phyloP scores from a whole-genome alignment of 2,888 invertebrate species.

The Epirrhoe tristata region DNA sequence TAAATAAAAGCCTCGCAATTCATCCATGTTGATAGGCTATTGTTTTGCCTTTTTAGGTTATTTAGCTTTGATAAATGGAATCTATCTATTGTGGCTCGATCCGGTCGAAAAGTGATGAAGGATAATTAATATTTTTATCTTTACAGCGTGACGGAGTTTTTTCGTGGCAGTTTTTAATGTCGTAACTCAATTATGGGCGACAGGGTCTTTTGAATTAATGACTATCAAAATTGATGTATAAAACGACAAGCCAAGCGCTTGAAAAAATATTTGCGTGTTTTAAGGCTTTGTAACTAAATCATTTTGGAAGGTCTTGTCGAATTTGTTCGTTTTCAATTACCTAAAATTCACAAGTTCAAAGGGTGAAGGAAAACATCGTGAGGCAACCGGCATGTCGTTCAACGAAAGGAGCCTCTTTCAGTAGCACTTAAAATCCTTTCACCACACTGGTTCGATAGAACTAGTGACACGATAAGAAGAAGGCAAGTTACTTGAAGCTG shows the following conservation, averaged over 20 bases:
- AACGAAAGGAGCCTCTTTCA: too few species aligned
- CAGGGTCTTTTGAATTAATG: constrained; percentile 17
- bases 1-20: constrained; percentile 53
- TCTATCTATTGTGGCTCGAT: constrained; percentile 56
- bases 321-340: too few species aligned
- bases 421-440: too few species aligned
- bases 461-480: too few species aligned
- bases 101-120: constrained; percentile 41
- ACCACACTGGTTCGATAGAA: too few species aligned
- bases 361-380: too few species aligned
- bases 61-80: constrained; percentile 62
- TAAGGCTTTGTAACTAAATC: not conserved
- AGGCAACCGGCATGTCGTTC: too few species aligned
- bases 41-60: constrained; percentile 65
- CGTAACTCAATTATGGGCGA: constrained; percentile 26
- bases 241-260: not conserved
- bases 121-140: constrained; percentile 52
- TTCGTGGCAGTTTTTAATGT: constrained; percentile 28
- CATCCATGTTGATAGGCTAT: constrained; percentile 52
- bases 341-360: too few species aligned
- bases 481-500: too few species aligned
- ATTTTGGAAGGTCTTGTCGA: not conserved
- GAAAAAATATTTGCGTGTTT: not conserved
- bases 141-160: constrained; percentile 33
- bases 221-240: not conserved